Evolutionary conservation across 2,888 invertebrate species (phyloP), one percentile per base, ranked within the genome.

Genomic region (Mongoloraphidia duomilia): DNA sequence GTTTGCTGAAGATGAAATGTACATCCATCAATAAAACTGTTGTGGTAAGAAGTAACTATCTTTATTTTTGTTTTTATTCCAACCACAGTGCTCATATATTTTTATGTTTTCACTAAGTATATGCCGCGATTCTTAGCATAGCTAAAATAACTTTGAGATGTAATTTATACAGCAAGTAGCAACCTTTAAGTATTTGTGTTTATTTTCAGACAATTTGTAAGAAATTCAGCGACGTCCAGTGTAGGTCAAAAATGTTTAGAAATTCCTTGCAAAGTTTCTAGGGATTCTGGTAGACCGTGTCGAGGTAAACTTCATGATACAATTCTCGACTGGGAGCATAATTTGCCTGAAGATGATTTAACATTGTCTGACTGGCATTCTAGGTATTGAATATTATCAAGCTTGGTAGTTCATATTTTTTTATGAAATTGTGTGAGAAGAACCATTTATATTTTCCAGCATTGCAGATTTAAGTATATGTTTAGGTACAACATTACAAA

Each of bases 291-390:
- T 33, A 77, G 89, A n/a, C 72, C 75, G n/a, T 93, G 93, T 61
- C 79, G 97, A 43, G 95, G 96, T 1, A 76, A 82, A 55, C 70
- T 97, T 47, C 76, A 81, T 55, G 97, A 98, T 65, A 92, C 87
- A 11, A 87, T 97, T 50, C 73, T 98, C 39, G 98, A 98, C 67
- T 99, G 98, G 98, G 97, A 98, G 61, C 87, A 91, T 62, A 84
- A 83, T 65, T 72, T 98, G 54, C 97, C 97, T 0, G 84, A 86
- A 56, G 77, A 80, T 60, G 94, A 94, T 65, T 70, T 94, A 33
- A 75, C 82, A 47, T 75, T 88, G 70, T 84, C 94, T 0, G 82
- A 89, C 56, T 79, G 84, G 70, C 87, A 94, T 69, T 88, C 93
- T 44, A 85, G 81, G 89, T 89, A 70, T 54, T 33, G 14, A 26